Percentiles rank a stretch among this genome's conserved stretches.
These are phyloP conservation scores for Tetraodon nigroviridis DNA, from an alignment of 2,113 vertebrate genomes.

Conservation along the genomic window DNA sequence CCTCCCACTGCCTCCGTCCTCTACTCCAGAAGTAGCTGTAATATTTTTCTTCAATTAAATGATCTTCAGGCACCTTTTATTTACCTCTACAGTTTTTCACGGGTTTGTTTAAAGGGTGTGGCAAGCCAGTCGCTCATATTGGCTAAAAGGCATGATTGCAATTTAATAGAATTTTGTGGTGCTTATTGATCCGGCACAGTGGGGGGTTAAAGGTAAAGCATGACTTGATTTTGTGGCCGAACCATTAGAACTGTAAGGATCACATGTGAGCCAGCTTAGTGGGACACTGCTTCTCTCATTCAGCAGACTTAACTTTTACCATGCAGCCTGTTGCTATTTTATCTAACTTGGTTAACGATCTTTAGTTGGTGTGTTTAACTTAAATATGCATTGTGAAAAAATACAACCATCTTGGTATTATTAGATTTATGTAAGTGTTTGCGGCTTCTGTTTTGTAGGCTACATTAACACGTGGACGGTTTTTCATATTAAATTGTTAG, in stretches of 20 bases:
- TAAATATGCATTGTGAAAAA: too few species aligned
- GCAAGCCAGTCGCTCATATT: constrained; percentile 39
- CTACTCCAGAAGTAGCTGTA: constrained; percentile 47
- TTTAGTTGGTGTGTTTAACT: constrained; percentile 2
- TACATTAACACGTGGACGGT: too few species aligned
- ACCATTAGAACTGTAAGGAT: constrained; percentile 14
- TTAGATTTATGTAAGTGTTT: too few species aligned
- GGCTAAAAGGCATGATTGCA: constrained; percentile 43
- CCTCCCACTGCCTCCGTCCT: neutral
- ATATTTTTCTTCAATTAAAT: constrained; percentile 33
- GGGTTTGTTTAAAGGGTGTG: constrained; percentile 42
- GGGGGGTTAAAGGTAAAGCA: constrained; percentile 1
- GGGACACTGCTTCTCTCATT: constrained; percentile 11
- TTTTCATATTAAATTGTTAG: too few species aligned
- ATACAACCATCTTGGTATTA: too few species aligned
- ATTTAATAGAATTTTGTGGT: constrained; percentile 56
- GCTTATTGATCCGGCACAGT: constrained; percentile 51
- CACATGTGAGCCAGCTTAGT: constrained; percentile 13
- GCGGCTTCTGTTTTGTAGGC: too few species aligned
- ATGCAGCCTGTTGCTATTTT: constrained; percentile 9
- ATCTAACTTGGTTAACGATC: constrained; percentile 26
- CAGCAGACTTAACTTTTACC: constrained; percentile 34
- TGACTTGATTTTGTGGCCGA: neutral
- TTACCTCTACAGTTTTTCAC: constrained; percentile 50
- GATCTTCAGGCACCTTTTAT: constrained; percentile 52